Evolutionary conservation across 1,140 invertebrate species (phyloP), one percentile per base, ranked within the genome.

Genomic region (Notospermus geniculatus): DNA sequence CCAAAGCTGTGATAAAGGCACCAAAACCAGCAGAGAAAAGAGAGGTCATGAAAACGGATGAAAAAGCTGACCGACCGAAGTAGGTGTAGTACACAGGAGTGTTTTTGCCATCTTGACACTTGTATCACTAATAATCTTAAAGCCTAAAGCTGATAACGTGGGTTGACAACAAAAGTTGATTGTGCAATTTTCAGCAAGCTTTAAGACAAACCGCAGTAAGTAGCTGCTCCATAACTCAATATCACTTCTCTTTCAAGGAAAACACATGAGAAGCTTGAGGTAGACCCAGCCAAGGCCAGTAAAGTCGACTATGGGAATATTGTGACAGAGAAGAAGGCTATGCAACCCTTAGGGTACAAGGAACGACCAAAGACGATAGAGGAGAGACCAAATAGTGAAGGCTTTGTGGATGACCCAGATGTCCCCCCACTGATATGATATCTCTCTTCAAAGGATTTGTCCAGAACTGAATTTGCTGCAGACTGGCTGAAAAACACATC

Each of bases 351-450:
- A 2, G 71, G 71, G 17, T 41, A 43, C 27, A n/a, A 66, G 56
- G 22, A 29, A 56, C 19, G 54, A 28, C 25, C 60, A 39, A 50
- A 59, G 28, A 63, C 45, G 64, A 28, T 61, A 41, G 53, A 56
- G 45, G 76, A 75, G 54, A 62, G 72, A 61, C 50, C 64, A 39
- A 78, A 77, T 65, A 77, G 76, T 53, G 68, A 75, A n/a, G 67
- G 82, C 65, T 86, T 86, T 74, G 64, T 82, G 0, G 86, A 87
- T 65, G 75, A 87, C 72, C 80, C 83, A 0, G 79, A 82, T 57
- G 86, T 87, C 25, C 86, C 86, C 2, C 85, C 85, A 41, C 73
- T 87, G 45, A 70, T 80, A 59, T 83, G 65, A 79, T 5, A 50
- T 36, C 15, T 36, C n/a, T n/a, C n/a, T n/a, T n/a, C n/a, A n/a